These are phyloP conservation scores for Poeciliopsis prolifica DNA, from an alignment of 2,113 vertebrate species.

Conservation along the genomic window DNA sequence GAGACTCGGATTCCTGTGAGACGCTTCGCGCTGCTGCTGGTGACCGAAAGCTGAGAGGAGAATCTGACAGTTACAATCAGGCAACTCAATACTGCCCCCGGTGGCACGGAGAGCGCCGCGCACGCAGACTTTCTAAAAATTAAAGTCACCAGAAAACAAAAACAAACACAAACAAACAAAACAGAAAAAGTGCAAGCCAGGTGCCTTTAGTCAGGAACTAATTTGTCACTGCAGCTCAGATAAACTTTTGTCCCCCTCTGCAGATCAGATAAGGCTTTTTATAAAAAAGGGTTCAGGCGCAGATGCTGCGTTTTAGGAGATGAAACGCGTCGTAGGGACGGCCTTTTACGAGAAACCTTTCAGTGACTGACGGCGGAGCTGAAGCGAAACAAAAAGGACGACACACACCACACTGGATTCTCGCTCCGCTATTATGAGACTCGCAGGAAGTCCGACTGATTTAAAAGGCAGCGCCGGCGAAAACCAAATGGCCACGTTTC, in stretches of 20 bases:
- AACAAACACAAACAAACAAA: no score
- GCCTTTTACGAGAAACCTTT: neutral
- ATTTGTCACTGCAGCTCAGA: slow-evolving; percentile 49
- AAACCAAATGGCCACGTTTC: neutral
- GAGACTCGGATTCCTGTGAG: neutral
- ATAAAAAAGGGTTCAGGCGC: neutral
- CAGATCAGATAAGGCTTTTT: slow-evolving; percentile 45
- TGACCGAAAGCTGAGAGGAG: no score
- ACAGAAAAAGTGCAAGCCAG: neutral
- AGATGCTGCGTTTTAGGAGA: neutral
- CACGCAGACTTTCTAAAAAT: slow-evolving; percentile 8
- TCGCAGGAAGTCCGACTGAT: neutral
- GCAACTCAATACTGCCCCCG: slow-evolving; percentile 40
- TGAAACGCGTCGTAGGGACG: neutral
- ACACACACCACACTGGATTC: neutral
- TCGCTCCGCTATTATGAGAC: neutral
- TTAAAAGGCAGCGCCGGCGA: neutral
- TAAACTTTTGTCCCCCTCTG: neutral
- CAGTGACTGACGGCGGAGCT: neutral
- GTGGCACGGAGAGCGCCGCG: slow-evolving; percentile 13
- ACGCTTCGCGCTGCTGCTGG: neutral
- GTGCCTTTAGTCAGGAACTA: neutral
- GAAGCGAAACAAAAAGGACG: neutral
- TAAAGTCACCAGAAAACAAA: no score
- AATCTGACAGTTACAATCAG: neutral